phyloP scores from a whole-genome alignment of 2,113 vertebrate genomes.

The Mus spicilegus region DNA sequence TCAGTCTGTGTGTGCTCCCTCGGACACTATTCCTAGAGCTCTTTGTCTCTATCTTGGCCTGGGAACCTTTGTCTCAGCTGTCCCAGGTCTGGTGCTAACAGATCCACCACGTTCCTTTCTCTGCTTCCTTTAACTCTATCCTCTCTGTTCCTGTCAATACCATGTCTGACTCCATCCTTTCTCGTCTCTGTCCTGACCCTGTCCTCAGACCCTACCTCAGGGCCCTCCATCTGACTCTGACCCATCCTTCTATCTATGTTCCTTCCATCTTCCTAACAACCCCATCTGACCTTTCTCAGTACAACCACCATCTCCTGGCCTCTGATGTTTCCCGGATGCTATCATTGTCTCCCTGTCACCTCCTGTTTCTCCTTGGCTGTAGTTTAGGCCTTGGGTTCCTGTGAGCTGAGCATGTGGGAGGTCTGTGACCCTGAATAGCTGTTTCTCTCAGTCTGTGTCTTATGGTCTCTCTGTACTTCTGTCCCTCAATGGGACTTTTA shows the following conservation, averaged over 20 bases:
- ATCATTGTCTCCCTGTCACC: not conserved
- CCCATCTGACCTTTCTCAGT: not conserved
- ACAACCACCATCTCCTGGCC: rapidly evolving
- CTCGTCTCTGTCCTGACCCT: not conserved
- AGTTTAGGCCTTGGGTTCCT: not conserved
- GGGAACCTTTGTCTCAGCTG: rapidly evolving
- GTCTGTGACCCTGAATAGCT: not conserved
- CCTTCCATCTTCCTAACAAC: not conserved
- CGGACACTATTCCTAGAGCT: not conserved
- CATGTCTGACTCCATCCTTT: not conserved
- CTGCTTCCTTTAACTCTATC: not conserved
- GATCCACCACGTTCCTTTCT: not conserved
- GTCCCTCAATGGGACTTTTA: not conserved
- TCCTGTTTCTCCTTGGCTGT: not conserved
- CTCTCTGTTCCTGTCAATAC: not conserved
- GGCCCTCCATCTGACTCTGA: no score
- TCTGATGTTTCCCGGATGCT: not conserved
- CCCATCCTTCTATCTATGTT: not conserved
- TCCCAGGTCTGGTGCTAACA: rapidly evolving
- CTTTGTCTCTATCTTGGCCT: rapidly evolving
- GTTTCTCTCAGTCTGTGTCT: not conserved
- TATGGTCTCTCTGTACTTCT: not conserved
- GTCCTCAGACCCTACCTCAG: not conserved
- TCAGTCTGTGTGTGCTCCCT: not conserved
- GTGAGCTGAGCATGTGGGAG: not conserved